A percentile compares a stretch with the other conserved stretches of the same genome.
These are phyloP conservation scores for Acanthoscelides obtectus DNA, from an alignment of 2,888 invertebrate species.

Conservation along the genomic window DNA sequence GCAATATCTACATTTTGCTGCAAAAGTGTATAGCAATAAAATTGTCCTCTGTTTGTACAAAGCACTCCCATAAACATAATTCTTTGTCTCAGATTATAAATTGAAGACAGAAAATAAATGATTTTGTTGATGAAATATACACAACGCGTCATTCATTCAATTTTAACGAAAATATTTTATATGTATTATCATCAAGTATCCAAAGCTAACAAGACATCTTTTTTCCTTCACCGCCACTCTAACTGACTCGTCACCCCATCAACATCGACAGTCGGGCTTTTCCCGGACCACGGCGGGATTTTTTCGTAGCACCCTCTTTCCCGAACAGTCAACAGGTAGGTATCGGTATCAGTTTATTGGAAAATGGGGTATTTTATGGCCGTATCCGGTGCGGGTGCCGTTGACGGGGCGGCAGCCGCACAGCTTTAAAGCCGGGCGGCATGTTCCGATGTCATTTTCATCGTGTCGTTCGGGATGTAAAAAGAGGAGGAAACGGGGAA, in stretches of 20 bases:
- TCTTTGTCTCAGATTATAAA: no score
- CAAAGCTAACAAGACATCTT: neutral
- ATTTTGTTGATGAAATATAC: no score
- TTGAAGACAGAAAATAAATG: no score
- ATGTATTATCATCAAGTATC: no score
- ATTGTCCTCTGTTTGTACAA: no score
- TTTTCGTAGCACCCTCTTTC: neutral
- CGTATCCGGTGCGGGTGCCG: conserved; percentile 35
- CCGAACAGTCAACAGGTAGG: conserved; percentile 44
- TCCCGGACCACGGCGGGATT: neutral
- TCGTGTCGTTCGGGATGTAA: conserved; percentile 18
- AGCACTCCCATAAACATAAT: no score
- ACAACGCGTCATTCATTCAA: no score
- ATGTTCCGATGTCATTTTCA: conserved; percentile 34
- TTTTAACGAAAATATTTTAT: no score
- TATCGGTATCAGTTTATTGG: conserved; percentile 51
- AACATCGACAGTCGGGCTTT: neutral
- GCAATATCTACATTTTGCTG: no score
- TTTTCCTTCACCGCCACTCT: neutral
- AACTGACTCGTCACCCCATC: neutral
- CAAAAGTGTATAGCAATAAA: no score
- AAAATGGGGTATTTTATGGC: conserved; percentile 48
- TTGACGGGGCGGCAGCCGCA: neutral
- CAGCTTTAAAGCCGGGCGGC: conserved; percentile 9
- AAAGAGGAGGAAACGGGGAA: conserved; percentile 5